phyloP scores from a whole-genome alignment of 2,797 vertebrate genomes.

The Capromys pilorides region DNA sequence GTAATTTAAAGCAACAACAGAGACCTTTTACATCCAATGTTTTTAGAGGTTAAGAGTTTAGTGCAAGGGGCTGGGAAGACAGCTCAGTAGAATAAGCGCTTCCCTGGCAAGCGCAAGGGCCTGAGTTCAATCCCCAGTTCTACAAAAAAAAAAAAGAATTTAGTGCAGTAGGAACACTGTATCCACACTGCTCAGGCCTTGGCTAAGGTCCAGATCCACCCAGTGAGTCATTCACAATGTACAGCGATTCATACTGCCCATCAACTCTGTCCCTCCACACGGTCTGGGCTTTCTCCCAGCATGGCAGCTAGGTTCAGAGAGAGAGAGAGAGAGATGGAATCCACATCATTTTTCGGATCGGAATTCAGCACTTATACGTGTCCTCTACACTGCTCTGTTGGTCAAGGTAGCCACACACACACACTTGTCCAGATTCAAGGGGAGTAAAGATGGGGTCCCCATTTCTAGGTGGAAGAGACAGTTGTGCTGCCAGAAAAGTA shows the following conservation, averaged over 20 bases:
- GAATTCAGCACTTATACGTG: not conserved
- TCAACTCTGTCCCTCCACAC: not conserved
- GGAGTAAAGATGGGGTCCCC: not conserved
- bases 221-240: not conserved
- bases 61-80: no score
- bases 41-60: not conserved
- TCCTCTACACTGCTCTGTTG: not conserved
- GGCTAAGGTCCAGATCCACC: not conserved
- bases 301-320: not conserved
- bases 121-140: no score
- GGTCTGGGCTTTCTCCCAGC: not conserved
- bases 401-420: not conserved
- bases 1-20: constrained; percentile 1
- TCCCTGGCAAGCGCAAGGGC: no score
- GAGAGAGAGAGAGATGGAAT: not conserved
- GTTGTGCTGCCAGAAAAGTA: not conserved
- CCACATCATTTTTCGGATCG: not conserved
- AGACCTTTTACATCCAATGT: not conserved
- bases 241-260: not conserved
- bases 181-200: not conserved
- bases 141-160: no score
- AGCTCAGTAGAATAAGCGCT: no score
- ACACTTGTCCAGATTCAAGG: not conserved
- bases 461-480: not conserved
- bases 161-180: not conserved